These are phyloP conservation scores for Labeo calbasu DNA, from an alignment of 2,797 vertebrate species.

Conservation along the genomic window DNA sequence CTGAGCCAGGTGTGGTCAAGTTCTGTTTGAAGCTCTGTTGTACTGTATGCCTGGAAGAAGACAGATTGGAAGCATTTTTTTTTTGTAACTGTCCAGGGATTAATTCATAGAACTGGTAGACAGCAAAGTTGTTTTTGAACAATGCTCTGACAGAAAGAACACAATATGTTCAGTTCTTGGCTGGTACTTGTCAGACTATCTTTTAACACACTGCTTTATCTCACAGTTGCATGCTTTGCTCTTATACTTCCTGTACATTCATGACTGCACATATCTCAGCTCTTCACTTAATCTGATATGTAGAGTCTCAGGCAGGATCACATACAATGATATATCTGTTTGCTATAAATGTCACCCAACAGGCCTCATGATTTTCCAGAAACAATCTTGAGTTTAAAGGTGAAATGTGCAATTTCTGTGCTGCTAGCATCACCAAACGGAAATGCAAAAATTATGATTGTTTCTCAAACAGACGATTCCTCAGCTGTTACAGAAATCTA, in stretches of 20 bases:
- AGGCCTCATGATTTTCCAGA: not conserved
- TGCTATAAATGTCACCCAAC: not conserved
- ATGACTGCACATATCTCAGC: conserved; percentile 3
- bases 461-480: not conserved
- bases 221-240: not conserved
- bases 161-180: not conserved
- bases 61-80: not conserved
- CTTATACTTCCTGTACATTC: conserved; percentile 4
- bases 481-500: not conserved
- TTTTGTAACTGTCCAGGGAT: not conserved
- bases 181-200: not conserved
- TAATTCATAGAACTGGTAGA: not conserved
- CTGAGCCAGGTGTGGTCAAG: conserved; percentile 20
- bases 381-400: conserved; percentile 6
- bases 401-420: not conserved
- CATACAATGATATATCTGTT: conserved; percentile 4
- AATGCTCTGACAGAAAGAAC: not conserved
- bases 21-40: not conserved
- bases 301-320: conserved; percentile 1
- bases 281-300: conserved; percentile 9
- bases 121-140: not conserved
- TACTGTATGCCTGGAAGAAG: not conserved
- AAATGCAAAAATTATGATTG: not conserved
- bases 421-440: not conserved
- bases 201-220: not conserved